phyloP scores from a whole-genome alignment of 2,797 vertebrate species.

The Chloroceryle inda region DNA sequence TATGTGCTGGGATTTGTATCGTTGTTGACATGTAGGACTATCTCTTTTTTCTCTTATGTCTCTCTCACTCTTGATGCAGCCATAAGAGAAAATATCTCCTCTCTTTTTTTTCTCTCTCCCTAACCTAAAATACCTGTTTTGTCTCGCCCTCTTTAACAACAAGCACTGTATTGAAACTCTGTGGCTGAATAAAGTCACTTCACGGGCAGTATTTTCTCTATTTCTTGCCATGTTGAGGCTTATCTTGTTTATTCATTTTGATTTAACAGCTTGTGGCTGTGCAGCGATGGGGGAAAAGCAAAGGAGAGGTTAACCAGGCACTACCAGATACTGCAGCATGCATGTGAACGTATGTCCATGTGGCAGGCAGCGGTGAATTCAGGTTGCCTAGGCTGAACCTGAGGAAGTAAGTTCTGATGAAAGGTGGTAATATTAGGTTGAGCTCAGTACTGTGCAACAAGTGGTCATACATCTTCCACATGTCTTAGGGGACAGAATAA shows the following conservation, averaged over 20 bases:
- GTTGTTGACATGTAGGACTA: neutral
- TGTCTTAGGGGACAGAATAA: neutral
- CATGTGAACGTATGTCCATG: neutral
- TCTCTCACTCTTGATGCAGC: neutral
- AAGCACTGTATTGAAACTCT: conserved; percentile 3
- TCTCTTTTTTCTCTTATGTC: neutral
- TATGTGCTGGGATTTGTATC: neutral
- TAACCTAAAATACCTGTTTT: neutral
- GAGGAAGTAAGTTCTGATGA: conserved; percentile 27
- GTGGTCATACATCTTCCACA: neutral
- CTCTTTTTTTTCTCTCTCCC: no score
- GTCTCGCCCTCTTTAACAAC: neutral
- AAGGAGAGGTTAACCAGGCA: neutral
- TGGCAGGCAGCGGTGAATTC: neutral
- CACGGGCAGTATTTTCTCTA: neutral
- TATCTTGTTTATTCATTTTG: neutral
- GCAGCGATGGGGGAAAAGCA: neutral
- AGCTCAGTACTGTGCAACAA: neutral
- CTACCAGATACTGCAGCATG: neutral
- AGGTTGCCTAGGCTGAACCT: neutral
- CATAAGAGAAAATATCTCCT: neutral
- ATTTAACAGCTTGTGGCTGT: conserved; percentile 2
- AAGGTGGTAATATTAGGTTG: neutral
- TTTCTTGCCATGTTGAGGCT: neutral
- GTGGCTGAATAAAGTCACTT: neutral